These are phyloP conservation scores for Xyliphius kryptos DNA, from an alignment of 2,113 vertebrate species.

Conservation along the genomic window DNA sequence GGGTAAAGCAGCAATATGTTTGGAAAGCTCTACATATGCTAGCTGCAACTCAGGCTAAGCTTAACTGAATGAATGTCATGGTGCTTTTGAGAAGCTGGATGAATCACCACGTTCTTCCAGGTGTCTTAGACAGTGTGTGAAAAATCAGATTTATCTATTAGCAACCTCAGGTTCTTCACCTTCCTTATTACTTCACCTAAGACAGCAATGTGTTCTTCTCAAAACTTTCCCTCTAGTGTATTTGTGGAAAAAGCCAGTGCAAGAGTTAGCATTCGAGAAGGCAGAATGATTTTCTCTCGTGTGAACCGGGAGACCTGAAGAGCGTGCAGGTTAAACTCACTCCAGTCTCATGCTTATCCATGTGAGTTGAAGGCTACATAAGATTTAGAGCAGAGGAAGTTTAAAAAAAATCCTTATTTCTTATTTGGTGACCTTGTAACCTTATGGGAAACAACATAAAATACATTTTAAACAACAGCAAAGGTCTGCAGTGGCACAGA, in stretches of 20 bases:
- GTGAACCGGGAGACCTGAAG: too few relatives aligned
- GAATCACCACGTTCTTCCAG: slow-evolving; percentile 20
- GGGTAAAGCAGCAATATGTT: slow-evolving; percentile 27
- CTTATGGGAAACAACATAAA: slow-evolving; percentile 13
- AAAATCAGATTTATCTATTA: slow-evolving; percentile 9
- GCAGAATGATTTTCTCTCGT: too few relatives aligned
- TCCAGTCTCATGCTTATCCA: too few relatives aligned
- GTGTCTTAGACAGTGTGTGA: slow-evolving; percentile 21
- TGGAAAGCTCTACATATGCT: slow-evolving; percentile 14
- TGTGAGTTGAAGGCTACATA: too few relatives aligned
- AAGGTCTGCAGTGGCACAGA: slow-evolving; percentile 25
- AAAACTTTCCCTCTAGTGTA: too few relatives aligned
- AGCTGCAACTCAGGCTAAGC: slow-evolving; percentile 10
- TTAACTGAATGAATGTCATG: slow-evolving; percentile 34
- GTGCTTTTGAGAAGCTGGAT: slow-evolving; percentile 22
- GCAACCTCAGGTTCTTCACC: background rate
- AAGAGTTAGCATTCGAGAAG: too few relatives aligned
- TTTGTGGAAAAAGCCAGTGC: too few relatives aligned
- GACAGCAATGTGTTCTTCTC: too few relatives aligned
- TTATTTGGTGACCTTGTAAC: slow-evolving; percentile 15
- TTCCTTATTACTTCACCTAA: slow-evolving; percentile 8
- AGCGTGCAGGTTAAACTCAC: too few relatives aligned
- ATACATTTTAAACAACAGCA: slow-evolving; percentile 23
- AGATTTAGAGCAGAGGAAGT: too few relatives aligned
- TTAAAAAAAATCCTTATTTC: too few relatives aligned